Evolutionary conservation across 2,888 invertebrate species (phyloP), one percentile per base, ranked within the genome.

Genomic region (Cheilosia vernalis): DNA sequence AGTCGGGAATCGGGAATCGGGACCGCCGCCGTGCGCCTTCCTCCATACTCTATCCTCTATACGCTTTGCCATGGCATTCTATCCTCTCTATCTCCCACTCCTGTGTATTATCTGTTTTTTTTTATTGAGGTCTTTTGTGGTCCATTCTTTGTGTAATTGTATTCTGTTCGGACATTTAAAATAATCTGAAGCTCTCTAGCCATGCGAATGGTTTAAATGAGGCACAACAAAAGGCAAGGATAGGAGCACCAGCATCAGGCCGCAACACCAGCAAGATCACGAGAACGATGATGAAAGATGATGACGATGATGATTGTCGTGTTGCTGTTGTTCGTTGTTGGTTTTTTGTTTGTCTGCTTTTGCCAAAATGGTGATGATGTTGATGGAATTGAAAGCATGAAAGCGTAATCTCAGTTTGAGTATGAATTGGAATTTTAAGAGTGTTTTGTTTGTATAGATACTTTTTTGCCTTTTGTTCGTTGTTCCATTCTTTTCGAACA

Each of bases 61-160:
- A 10, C 30, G 3, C 13, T 19, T n/a, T 30, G 37, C 9, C 33
- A 13, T 13, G n/a, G 19, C 40, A 30, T 42, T 56, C 55, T 55
- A 33, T 51, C 30, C 37, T 27, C 40, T 10, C n/a, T 19, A 47
- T 17, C 56, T 70, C 37, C 49, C 30, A 61, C 64, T 56, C 44
- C 55, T 70, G 37, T 40, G 17, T 47, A 63, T 63, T 63, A 63
- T 33, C 63, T 37, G 53, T 30, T 58, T 24, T 30, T 58, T 61
- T 44, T 78, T 63, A 78, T 78, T 70, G 78, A 56, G 63, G 47
- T 78, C 78, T 78, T 78, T 78, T 78, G 78, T 78, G 78, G 70
- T 70, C 63, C 70, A 70, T 78, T 78, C 69, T 63, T 70, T 55
- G 78, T 78, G 70, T 78, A 78, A 70, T 69, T 78, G 63, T 73